Percentiles rank a stretch among this genome's conserved stretches.
Evolutionary conservation across 2,113 vertebrate species (phyloP).

Genomic region (Connochaetes taurinus): DNA sequence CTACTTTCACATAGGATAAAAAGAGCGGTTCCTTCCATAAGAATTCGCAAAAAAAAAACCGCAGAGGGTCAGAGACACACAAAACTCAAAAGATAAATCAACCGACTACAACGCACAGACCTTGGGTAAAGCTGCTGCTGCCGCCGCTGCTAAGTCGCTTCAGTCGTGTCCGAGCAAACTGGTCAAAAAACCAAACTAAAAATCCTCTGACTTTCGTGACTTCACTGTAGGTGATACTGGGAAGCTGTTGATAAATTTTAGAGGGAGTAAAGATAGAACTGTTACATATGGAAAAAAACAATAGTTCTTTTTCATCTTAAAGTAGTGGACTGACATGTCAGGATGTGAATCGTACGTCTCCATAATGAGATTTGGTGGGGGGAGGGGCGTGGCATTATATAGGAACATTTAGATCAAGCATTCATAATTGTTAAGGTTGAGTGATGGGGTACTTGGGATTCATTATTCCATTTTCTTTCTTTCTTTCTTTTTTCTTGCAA

Average conservation of each 20-base stretch:
- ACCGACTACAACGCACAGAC: rapidly evolving
- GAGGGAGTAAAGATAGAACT: not conserved
- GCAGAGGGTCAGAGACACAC: rapidly evolving
- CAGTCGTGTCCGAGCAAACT: rapidly evolving
- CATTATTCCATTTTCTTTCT: not conserved
- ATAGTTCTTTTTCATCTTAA: not conserved
- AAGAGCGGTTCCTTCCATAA: not conserved
- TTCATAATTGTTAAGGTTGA: rapidly evolving
- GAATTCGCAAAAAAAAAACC: not conserved
- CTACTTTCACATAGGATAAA: not conserved
- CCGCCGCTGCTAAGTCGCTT: too few relatives aligned
- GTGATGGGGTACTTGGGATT: rapidly evolving
- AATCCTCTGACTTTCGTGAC: not conserved
- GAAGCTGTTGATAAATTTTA: not conserved
- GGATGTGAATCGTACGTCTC: rapidly evolving
- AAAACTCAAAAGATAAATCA: not conserved
- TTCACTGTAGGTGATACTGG: not conserved
- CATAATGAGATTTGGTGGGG: rapidly evolving
- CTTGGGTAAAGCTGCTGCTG: too few relatives aligned
- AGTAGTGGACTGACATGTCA: rapidly evolving
- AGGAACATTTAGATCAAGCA: rapidly evolving
- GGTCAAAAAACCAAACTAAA: not conserved
- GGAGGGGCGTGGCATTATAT: rapidly evolving
- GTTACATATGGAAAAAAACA: not conserved
- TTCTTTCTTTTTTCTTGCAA: not conserved